Percentiles rank a stretch among this genome's conserved stretches.
These are phyloP conservation scores for Atractosteus spatula DNA, from an alignment of 2,113 vertebrate genomes.

Conservation along the genomic window DNA sequence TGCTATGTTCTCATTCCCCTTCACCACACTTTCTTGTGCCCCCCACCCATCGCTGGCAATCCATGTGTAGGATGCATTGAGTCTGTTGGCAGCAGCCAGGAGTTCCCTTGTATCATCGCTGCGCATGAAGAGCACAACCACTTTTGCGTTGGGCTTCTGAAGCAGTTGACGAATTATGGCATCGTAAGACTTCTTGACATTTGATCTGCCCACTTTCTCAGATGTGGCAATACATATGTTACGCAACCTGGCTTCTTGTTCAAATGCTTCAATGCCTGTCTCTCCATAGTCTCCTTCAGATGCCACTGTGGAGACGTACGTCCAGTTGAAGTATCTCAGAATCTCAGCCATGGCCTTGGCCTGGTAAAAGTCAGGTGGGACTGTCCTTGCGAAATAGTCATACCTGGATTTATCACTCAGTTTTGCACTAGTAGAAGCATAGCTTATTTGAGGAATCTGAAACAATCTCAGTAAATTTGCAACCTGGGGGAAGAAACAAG, in stretches of 20 bases:
- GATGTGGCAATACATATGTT: slow-evolving; percentile 98
- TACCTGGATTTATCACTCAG: slow-evolving; percentile 96
- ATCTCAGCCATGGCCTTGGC: slow-evolving; percentile 99
- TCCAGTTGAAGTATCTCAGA: slow-evolving; percentile 94
- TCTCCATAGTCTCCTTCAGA: slow-evolving; percentile 96
- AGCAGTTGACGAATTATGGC: slow-evolving; percentile 88
- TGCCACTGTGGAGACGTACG: slow-evolving; percentile 93
- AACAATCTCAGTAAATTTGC: slow-evolving; percentile 95
- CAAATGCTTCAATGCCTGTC: slow-evolving; percentile 94
- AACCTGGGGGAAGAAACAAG: slow-evolving; percentile 65
- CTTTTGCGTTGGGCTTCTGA: slow-evolving; percentile 89
- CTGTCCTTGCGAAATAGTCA: slow-evolving; percentile 92
- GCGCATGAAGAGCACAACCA: slow-evolving; percentile 92
- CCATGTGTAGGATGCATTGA: slow-evolving; percentile 94
- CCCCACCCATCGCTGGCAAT: slow-evolving; percentile 98
- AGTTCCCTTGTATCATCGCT: slow-evolving; percentile 91
- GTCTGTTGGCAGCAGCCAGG: slow-evolving; percentile 83
- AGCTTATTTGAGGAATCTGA: slow-evolving; percentile 98
- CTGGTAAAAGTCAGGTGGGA: slow-evolving; percentile 97
- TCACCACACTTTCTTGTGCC: slow-evolving; percentile 92
- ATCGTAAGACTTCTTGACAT: slow-evolving; percentile 92
- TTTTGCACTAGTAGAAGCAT: slow-evolving; percentile 96
- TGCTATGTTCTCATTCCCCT: slow-evolving; percentile 88
- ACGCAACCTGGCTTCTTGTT: slow-evolving; percentile 90
- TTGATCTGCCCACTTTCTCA: slow-evolving; percentile 92